phyloP scores from a whole-genome alignment of 2,888 invertebrate genomes.

The Fragum fragum region DNA sequence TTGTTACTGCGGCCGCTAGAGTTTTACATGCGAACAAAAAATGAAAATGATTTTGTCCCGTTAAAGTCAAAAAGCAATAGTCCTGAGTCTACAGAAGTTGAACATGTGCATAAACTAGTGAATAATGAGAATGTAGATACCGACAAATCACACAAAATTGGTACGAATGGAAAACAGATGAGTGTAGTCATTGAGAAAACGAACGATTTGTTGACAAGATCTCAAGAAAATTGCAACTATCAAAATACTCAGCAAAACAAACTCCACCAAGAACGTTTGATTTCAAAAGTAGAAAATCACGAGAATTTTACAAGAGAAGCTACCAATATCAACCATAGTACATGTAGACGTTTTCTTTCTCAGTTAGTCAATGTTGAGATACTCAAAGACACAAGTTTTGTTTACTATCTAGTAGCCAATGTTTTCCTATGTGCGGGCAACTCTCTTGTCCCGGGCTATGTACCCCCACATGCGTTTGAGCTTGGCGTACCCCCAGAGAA shows the following conservation, averaged over 20 bases:
- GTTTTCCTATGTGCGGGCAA: slow-evolving; percentile 40
- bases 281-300: neutral
- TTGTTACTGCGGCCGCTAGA: slow-evolving; percentile 35
- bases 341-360: neutral
- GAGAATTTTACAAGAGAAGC: neutral
- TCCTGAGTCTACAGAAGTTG: no score
- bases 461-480: slow-evolving; percentile 65
- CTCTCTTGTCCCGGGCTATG: slow-evolving; percentile 40
- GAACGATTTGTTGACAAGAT: neutral
- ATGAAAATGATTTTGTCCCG: no score
- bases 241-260: neutral
- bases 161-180: neutral
- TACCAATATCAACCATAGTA: neutral
- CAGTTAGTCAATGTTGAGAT: neutral
- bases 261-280: neutral
- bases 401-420: slow-evolving; percentile 45
- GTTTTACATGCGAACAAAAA: slow-evolving; percentile 31
- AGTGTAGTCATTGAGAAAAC: neutral
- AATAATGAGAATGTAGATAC: slow-evolving; percentile 4
- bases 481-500: slow-evolving; percentile 48
- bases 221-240: neutral
- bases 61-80: neutral
- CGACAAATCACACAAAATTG: neutral
- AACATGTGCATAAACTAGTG: slow-evolving; percentile 29
- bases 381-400: slow-evolving; percentile 18